Percentiles rank a stretch among this genome's conserved stretches.
Evolutionary conservation across 2,113 vertebrate genomes (phyloP).

Genomic region (Trichomycterus rosablanca): DNA sequence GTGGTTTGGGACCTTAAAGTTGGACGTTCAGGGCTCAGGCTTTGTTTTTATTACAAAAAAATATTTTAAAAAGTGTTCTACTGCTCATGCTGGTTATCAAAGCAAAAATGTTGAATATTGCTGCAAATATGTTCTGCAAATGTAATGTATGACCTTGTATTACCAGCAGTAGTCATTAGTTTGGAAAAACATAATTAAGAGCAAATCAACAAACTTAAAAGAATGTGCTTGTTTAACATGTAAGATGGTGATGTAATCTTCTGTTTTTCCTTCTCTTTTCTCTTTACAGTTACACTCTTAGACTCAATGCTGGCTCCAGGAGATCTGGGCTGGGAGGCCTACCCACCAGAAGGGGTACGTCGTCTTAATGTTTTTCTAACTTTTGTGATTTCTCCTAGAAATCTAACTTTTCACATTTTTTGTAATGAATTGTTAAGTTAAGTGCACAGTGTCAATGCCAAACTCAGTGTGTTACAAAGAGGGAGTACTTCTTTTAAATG

Average conservation of each 20-base stretch:
- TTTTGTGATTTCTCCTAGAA: no score
- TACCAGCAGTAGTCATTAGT: no score
- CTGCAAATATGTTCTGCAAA: no score
- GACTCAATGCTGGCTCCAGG: conserved; percentile 60
- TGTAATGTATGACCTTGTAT: no score
- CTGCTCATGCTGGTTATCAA: no score
- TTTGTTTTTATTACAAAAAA: background rate
- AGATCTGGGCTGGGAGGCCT: conserved; percentile 62
- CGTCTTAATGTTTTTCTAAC: conserved; percentile 12
- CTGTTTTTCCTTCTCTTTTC: conserved; percentile 14
- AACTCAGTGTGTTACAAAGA: background rate
- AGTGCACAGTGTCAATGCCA: background rate
- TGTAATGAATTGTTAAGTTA: background rate
- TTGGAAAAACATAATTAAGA: no score
- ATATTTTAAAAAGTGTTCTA: no score
- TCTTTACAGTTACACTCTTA: conserved; percentile 53
- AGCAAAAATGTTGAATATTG: no score
- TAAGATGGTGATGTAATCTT: no score
- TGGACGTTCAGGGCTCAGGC: conserved; percentile 42
- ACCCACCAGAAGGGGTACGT: conserved; percentile 62
- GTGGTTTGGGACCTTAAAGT: conserved; percentile 44
- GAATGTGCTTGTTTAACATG: no score
- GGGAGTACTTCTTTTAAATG: background rate
- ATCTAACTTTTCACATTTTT: no score
- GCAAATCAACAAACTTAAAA: no score